Base-by-base conservation (phyloP, 2,888 invertebrate species). In the Notocelia uddmanniana region DNA sequence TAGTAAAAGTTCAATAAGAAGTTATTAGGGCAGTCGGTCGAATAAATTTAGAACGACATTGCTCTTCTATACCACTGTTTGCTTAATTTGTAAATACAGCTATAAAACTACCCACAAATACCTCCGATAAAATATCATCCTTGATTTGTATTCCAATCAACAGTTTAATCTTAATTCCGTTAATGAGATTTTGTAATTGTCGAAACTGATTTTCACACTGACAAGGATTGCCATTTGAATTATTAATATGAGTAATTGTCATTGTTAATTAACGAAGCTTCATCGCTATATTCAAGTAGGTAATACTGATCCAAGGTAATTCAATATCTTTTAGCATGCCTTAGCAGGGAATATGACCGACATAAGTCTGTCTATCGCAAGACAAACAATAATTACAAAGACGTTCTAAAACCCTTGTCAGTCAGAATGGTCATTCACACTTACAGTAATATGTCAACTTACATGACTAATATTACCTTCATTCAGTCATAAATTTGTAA, bases 401-500 rank as follows among this genome's bases (percentile, higher is more conserved):
- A 52, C 52, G 23, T 45, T 60, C 15, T 23, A 13, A 13, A 23
- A 41, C 23, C 19, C 34, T 34, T 50, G 34, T 34, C 19, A 34
- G 50, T 63, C 45, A 50, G 13, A 31, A 11, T 31, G 41, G 37
- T 37, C 52, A 11, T 21, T 50, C 52, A 63, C 23, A 54, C 34
- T 19, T 31, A 19, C 15, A 50, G 3, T n/a, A 21, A 18, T 10
- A 62, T 34, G 52, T 19, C 34, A 34, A 52, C 34, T 52, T 26
- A 18, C 23, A 48, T 26, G 21, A 52, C 34, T 37, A 64, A 64
- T 52, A 15, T 37, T 64, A 52, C 63, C 63, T 52, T 63, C 21
- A n/a, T 10, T 23, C 21, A 54, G 34, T 52, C 34, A 50, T 21
- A 34, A 21, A 52, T 37, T 52, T 23, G 52, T 37, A 21, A 11